Conservation (phyloP, 2,113 vertebrate genomes). For the Chaetura pelagica region DNA sequence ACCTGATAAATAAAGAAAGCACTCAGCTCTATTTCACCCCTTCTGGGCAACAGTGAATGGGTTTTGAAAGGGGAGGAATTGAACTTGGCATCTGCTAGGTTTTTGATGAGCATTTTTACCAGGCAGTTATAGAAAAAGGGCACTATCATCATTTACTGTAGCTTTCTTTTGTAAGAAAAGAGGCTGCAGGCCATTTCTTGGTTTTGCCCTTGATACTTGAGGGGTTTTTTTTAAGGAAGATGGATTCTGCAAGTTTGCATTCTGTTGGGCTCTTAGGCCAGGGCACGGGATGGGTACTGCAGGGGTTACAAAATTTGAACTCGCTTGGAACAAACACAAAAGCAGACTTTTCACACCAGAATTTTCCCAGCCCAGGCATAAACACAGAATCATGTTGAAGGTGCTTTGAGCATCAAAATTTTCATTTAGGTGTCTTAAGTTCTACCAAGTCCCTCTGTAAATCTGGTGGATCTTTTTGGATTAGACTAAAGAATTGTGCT, state of each 20-base stretch:
- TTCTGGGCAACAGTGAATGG: not conserved
- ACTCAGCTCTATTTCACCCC: not conserved
- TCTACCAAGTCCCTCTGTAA: not conserved
- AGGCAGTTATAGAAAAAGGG: not conserved
- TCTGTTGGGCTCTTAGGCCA: not conserved
- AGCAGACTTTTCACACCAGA: not conserved
- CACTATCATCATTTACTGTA: not conserved
- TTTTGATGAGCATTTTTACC: not conserved
- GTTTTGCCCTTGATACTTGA: not conserved
- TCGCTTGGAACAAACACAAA: not conserved
- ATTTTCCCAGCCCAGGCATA: not conserved
- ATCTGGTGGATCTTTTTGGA: not conserved
- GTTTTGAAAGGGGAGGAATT: not conserved
- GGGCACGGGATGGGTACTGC: not conserved
- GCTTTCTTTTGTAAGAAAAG: not conserved
- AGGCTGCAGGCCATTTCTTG: not conserved
- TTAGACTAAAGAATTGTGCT: not conserved
- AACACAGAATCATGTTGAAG: not conserved
- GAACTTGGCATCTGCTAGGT: not conserved
- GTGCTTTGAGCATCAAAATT: not conserved
- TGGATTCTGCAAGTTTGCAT: not conserved
- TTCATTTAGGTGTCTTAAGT: not conserved
- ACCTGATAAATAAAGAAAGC: not conserved
- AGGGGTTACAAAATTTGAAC: not conserved
- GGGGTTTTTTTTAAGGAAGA: not conserved